Conservation (phyloP, 1,140 invertebrate species). For the Hycleus phaleratus region DNA sequence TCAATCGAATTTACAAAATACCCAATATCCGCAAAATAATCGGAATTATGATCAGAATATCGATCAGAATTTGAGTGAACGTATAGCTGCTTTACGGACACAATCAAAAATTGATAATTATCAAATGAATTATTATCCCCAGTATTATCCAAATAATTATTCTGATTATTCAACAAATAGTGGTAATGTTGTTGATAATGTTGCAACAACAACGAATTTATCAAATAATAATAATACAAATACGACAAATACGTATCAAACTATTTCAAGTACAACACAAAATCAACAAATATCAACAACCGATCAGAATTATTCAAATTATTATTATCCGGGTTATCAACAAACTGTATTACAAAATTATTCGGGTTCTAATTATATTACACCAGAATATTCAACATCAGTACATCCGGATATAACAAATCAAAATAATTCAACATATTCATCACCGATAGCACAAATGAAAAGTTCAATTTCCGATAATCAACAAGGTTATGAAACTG, state of each 20-base stretch:
- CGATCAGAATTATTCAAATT: not conserved
- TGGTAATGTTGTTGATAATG: too few species aligned
- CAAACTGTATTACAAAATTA: not conserved
- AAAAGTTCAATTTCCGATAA: too few species aligned
- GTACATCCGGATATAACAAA: too few species aligned
- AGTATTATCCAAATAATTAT: not conserved
- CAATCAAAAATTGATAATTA: not conserved
- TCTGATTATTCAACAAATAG: not conserved
- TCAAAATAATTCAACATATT: too few species aligned
- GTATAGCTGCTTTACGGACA: conserved; percentile 17
- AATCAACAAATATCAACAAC: not conserved
- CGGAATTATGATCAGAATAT: conserved; percentile 8
- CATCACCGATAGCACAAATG: too few species aligned
- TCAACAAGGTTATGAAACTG: too few species aligned
- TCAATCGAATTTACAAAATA: not conserved
- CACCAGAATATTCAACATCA: too few species aligned
- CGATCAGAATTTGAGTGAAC: conserved; percentile 14
- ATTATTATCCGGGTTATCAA: not conserved
- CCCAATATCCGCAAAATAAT: not conserved
- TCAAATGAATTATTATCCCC: conserved; percentile 14
- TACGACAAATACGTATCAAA: conserved; percentile 27
- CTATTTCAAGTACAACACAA: conserved; percentile 15
- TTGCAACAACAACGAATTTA: not conserved
- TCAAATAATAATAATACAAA: conserved; percentile 8
- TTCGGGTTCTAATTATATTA: not conserved